Conservation (phyloP, 2,113 vertebrate species). For the Pollachius pollachius region DNA sequence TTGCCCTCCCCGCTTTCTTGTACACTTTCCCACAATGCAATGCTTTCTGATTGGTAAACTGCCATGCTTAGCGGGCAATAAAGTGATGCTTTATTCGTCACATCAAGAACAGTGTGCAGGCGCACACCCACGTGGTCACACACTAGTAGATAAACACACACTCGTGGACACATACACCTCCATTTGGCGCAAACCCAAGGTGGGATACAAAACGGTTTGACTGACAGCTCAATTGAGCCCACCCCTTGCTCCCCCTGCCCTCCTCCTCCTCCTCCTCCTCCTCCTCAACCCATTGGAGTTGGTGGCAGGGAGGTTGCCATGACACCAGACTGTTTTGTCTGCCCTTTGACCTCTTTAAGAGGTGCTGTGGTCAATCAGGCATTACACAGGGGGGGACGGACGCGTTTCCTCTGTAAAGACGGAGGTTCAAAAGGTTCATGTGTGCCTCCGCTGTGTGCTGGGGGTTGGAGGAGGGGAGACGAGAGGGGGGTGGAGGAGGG, state of each 20-base stretch:
- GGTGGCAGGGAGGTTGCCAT: slow-evolving; percentile 80
- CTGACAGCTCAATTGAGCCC: slow-evolving; percentile 59
- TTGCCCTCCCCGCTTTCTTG: neutral
- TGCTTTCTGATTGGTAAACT: too few relatives aligned
- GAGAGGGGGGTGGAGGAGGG: slow-evolving; percentile 33
- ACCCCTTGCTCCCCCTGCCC: slow-evolving; percentile 24
- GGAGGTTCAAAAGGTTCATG: slow-evolving; percentile 66
- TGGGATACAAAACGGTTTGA: slow-evolving; percentile 66
- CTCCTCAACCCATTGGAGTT: slow-evolving; percentile 60
- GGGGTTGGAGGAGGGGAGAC: too few relatives aligned
- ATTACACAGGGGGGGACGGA: slow-evolving; percentile 65
- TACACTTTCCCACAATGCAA: neutral
- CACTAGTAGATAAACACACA: slow-evolving; percentile 12
- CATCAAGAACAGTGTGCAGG: slow-evolving; percentile 22
- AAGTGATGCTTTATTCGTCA: neutral
- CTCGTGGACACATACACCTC: slow-evolving; percentile 7
- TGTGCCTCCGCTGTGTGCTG: slow-evolving; percentile 65
- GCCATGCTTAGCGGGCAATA: too few relatives aligned
- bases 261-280: slow-evolving; percentile 2
- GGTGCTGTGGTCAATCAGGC: slow-evolving; percentile 81
- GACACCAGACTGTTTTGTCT: slow-evolving; percentile 84
- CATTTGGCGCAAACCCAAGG: slow-evolving; percentile 44
- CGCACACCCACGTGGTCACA: slow-evolving; percentile 17
- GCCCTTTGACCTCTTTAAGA: slow-evolving; percentile 80
- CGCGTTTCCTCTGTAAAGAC: slow-evolving; percentile 70